These are phyloP conservation scores for Pongo pygmaeus DNA, from an alignment of 2,113 vertebrate species.

Conservation along the genomic window DNA sequence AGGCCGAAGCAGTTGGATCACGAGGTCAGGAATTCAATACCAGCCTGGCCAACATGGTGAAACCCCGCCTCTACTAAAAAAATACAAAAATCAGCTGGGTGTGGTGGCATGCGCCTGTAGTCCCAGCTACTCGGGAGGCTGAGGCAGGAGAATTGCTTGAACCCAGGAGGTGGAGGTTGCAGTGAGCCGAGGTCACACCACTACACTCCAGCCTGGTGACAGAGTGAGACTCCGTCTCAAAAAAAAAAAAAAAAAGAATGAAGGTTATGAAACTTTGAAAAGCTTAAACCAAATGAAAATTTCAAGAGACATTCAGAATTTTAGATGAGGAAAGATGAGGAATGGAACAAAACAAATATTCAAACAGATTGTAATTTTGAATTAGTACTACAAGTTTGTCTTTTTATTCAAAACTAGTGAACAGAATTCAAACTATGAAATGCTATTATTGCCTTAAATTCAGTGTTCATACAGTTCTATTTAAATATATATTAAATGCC, in stretches of 20 bases:
- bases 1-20: too few relatives aligned
- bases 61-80: too few relatives aligned
- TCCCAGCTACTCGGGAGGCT: too few relatives aligned
- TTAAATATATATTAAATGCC: neutral
- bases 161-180: too few relatives aligned
- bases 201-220: too few relatives aligned
- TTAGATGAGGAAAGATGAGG: neutral
- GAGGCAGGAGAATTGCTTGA: too few relatives aligned
- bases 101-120: too few relatives aligned
- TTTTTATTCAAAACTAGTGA: slow-evolving; percentile 40
- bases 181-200: too few relatives aligned
- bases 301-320: neutral
- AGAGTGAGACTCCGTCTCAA: too few relatives aligned
- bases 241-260: neutral
- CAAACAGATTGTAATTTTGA: neutral
- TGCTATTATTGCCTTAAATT: slow-evolving; percentile 3
- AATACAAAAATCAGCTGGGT: too few relatives aligned
- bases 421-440: slow-evolving; percentile 43
- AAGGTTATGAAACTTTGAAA: slow-evolving; percentile 32
- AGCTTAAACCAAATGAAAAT: slow-evolving; percentile 21
- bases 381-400: neutral
- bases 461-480: neutral
- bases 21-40: too few relatives aligned
- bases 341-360: slow-evolving; percentile 19
- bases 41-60: too few relatives aligned